A percentile compares a stretch with the other conserved stretches of the same genome.
phyloP scores from a whole-genome alignment of 2,888 invertebrate genomes.

The Platerodrilus igneus region DNA sequence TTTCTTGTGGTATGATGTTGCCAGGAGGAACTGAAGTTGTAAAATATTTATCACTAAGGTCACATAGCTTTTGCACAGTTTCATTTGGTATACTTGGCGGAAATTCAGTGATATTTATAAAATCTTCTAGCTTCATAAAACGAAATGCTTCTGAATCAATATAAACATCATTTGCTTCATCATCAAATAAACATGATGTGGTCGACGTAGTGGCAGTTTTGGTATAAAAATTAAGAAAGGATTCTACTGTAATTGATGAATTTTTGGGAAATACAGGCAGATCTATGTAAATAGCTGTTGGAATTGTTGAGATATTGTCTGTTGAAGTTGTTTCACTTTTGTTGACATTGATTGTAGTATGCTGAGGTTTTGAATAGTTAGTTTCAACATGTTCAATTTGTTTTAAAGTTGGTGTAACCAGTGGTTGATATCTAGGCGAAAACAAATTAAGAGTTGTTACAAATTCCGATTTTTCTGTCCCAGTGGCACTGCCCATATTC shows the following conservation, averaged over 20 bases:
- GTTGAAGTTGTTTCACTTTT: not conserved
- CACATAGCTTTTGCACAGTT: not conserved
- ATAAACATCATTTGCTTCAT: conserved; percentile 24
- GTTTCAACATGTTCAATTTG: too few relatives aligned
- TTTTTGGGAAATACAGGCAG: conserved; percentile 29
- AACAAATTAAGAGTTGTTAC: too few relatives aligned
- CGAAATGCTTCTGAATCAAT: conserved; percentile 24
- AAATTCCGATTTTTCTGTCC: too few relatives aligned
- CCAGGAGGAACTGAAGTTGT: conserved; percentile 1
- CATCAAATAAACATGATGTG: conserved; percentile 19
- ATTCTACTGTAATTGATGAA: conserved; percentile 20
- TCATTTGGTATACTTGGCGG: conserved; percentile 15
- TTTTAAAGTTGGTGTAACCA: too few relatives aligned
- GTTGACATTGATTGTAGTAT: too few relatives aligned
- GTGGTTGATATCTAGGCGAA: too few relatives aligned
- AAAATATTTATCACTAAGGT: not conserved
- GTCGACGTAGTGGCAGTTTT: not conserved
- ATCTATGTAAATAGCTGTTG: conserved; percentile 22
- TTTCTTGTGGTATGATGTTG: not conserved
- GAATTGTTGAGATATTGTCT: too few relatives aligned
- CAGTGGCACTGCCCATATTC: too few relatives aligned
- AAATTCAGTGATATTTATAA: conserved; percentile 28
- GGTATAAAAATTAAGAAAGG: conserved; percentile 28
- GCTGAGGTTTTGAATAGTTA: too few relatives aligned
- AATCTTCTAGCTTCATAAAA: conserved; percentile 28